Evolutionary conservation across 2,797 vertebrate genomes (phyloP).

Genomic region (Megaceryle alcyon): DNA sequence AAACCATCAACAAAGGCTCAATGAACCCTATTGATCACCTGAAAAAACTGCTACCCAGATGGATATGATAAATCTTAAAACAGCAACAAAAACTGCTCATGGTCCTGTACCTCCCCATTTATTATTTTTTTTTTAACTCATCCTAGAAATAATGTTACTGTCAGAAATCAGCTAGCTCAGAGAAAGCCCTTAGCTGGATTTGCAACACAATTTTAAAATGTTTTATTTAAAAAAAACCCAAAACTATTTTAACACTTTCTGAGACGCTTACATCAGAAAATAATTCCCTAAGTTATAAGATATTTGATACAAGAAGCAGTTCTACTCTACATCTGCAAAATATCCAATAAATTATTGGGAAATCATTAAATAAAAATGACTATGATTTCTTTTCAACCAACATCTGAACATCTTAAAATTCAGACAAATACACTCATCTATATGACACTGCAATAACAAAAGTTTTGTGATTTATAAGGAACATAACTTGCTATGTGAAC

Average conservation of each 20-base stretch:
- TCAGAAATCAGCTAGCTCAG: not conserved
- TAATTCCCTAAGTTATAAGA: not conserved
- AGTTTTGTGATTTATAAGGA: not conserved
- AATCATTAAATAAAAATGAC: not conserved
- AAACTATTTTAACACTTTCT: not conserved
- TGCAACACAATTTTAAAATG: not conserved
- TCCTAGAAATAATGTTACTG: not conserved
- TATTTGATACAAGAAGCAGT: not conserved
- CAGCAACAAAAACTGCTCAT: not conserved
- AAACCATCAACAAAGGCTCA: not conserved
- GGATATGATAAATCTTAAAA: not conserved
- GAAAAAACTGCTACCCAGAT: not conserved
- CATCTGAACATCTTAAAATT: not conserved
- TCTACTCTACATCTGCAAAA: not conserved
- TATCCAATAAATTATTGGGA: not conserved
- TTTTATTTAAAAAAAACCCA: not conserved
- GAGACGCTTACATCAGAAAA: not conserved
- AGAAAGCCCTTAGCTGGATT: not conserved
- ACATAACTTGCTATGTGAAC: not conserved
- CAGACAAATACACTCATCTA: not conserved
- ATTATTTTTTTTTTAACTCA: not conserved
- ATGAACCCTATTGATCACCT: not conserved
- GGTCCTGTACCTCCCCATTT: not conserved
- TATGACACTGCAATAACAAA: not conserved
- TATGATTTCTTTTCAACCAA: not conserved